A percentile compares a stretch with the other conserved stretches of the same genome.
These are phyloP conservation scores for Nilaparvata lugens DNA, from an alignment of 1,140 invertebrate genomes.

Conservation along the genomic window DNA sequence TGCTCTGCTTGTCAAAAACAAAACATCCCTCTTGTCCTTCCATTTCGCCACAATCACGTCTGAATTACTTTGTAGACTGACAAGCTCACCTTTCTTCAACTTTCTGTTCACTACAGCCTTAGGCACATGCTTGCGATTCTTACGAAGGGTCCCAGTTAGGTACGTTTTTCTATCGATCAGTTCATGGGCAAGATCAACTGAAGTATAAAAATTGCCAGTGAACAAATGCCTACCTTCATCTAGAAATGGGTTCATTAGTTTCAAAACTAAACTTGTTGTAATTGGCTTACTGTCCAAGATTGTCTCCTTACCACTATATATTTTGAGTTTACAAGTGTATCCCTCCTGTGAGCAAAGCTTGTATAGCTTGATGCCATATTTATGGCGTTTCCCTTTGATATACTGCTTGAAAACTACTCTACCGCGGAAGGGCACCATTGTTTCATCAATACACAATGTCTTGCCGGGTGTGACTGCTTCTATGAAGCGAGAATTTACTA, in stretches of 20 bases:
- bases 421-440: constrained; percentile 28
- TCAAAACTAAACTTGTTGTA: constrained; percentile 10
- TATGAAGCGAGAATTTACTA: not conserved
- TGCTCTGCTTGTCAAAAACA: constrained; percentile 10
- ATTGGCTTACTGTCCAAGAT: not conserved
- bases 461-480: constrained; percentile 10
- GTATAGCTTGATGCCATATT: constrained; percentile 30
- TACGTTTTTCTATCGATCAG: constrained; percentile 37
- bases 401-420: constrained; percentile 31
- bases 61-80: constrained; percentile 29
- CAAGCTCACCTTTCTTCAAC: constrained; percentile 32
- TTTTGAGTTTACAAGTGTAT: constrained; percentile 7
- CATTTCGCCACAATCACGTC: constrained; percentile 36
- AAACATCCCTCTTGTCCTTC: constrained; percentile 33
- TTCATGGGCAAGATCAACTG: constrained; percentile 33
- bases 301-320: constrained; percentile 14
- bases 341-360: constrained; percentile 24
- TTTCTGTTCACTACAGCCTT: constrained; percentile 32
- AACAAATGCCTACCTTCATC: constrained; percentile 10
- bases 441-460: constrained; percentile 25
- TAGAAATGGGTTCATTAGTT: constrained; percentile 12
- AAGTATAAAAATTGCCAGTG: constrained; percentile 33
- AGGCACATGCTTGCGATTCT: constrained; percentile 32
- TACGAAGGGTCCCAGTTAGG: constrained; percentile 36
- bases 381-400: constrained; percentile 29